A percentile compares a stretch with the other conserved stretches of the same genome.
phyloP scores from a whole-genome alignment of 2,888 invertebrate species.

The Pristionchus entomophagus region DNA sequence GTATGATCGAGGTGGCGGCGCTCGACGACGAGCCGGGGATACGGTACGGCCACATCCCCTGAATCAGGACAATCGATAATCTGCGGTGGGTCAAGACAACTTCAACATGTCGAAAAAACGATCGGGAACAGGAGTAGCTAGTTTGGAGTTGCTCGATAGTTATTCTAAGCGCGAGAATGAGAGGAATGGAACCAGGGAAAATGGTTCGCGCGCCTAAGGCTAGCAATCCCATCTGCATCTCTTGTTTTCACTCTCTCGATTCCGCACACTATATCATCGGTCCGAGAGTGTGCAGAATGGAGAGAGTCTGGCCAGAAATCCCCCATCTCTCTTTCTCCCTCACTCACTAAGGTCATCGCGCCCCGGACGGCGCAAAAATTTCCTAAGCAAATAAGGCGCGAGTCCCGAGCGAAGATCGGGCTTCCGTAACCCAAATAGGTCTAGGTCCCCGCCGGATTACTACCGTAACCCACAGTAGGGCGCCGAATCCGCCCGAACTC shows the following conservation, averaged over 20 bases:
- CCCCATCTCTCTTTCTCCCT: neutral
- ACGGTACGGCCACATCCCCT: constrained; percentile 45
- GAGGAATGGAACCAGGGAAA: neutral
- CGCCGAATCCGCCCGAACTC: too few relatives aligned
- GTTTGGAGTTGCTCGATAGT: too few relatives aligned
- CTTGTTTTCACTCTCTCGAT: too few relatives aligned
- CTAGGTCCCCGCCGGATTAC: neutral
- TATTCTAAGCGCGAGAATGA: neutral
- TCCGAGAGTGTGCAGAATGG: too few relatives aligned
- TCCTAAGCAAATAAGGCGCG: neutral
- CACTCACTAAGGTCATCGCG: constrained; percentile 12
- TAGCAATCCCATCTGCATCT: too few relatives aligned
- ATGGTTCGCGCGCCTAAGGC: neutral
- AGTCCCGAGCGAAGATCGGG: neutral
- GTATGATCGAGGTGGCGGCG: neutral
- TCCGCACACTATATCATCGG: too few relatives aligned
- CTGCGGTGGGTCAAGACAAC: neutral
- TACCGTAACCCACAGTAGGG: neutral
- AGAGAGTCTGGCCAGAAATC: too few relatives aligned
- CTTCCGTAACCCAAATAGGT: neutral
- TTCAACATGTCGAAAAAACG: too few relatives aligned
- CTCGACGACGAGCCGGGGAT: constrained; percentile 4
- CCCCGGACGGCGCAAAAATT: constrained; percentile 27
- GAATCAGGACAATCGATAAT: neutral
- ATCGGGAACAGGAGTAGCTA: too few relatives aligned